Percentiles rank a stretch among this genome's conserved stretches.
Conservation (phyloP, 2,113 vertebrate genomes). For the Odocoileus virginianus region DNA sequence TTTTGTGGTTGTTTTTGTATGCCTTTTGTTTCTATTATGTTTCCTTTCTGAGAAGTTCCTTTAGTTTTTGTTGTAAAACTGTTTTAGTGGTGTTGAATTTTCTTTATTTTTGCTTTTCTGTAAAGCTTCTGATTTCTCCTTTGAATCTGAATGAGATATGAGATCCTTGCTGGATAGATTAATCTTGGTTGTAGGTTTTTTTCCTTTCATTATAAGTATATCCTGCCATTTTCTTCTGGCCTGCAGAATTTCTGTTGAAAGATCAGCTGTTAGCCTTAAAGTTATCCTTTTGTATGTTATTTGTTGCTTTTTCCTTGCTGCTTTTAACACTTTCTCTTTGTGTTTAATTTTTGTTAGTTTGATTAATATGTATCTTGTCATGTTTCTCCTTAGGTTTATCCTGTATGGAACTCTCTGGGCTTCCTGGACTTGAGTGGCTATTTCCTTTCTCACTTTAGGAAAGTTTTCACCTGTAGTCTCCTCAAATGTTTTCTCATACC, state of each 20-base stretch:
- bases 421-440: not conserved
- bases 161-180: not conserved
- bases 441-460: not conserved
- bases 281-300: not conserved
- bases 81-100: not conserved
- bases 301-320: not conserved
- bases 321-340: not conserved
- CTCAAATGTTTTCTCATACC: not conserved
- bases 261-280: not conserved
- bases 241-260: not conserved
- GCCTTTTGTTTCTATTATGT: not conserved
- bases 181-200: not conserved
- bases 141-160: not conserved
- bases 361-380: not conserved
- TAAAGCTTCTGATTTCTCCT: not conserved
- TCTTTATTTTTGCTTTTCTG: not conserved
- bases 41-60: not conserved
- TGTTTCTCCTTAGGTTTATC: not conserved
- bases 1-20: not conserved
- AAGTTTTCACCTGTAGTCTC: not conserved
- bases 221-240: not conserved
- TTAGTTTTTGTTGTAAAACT: not conserved
- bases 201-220: not conserved
- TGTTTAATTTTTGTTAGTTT: not conserved
- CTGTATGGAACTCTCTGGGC: not conserved